These are phyloP conservation scores for Tyrannus savana DNA, from an alignment of 2,113 vertebrate species.

Conservation along the genomic window DNA sequence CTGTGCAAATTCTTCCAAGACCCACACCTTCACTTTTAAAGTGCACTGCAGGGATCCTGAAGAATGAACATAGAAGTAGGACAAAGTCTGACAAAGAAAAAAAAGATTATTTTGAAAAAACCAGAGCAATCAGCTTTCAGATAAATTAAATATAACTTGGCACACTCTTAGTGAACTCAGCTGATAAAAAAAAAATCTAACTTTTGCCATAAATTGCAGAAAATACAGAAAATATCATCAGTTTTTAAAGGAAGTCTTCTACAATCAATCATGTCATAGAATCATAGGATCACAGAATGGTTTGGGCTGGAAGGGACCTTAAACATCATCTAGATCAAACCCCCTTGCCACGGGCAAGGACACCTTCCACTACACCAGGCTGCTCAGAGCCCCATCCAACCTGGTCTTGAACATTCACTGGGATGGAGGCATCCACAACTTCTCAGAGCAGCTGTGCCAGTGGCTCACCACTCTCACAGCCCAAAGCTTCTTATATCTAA, in stretches of 20 bases:
- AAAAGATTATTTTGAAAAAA: constrained; percentile 13
- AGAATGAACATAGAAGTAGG: not conserved
- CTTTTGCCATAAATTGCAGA: not conserved
- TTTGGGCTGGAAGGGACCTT: not conserved
- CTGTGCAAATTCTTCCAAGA: constrained; percentile 37
- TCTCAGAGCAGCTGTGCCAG: not conserved
- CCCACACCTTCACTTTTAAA: constrained; percentile 40
- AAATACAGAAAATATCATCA: not conserved
- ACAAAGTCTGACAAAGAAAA: not conserved
- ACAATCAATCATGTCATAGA: not conserved
- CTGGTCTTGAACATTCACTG: not conserved
- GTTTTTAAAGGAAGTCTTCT: not conserved
- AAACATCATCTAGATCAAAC: not conserved
- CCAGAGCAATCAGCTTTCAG: not conserved
- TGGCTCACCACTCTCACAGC: not conserved
- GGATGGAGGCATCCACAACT: not conserved
- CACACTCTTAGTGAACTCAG: not conserved
- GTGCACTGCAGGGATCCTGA: not conserved
- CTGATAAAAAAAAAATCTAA: not conserved
- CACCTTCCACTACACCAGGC: not conserved
- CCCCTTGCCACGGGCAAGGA: not conserved
- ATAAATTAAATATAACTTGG: constrained; percentile 31
- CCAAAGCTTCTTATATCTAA: not conserved
- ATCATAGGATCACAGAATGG: not conserved
- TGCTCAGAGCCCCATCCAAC: not conserved